Conservation (phyloP, 2,113 vertebrate genomes). For the Collichthys lucidus region DNA sequence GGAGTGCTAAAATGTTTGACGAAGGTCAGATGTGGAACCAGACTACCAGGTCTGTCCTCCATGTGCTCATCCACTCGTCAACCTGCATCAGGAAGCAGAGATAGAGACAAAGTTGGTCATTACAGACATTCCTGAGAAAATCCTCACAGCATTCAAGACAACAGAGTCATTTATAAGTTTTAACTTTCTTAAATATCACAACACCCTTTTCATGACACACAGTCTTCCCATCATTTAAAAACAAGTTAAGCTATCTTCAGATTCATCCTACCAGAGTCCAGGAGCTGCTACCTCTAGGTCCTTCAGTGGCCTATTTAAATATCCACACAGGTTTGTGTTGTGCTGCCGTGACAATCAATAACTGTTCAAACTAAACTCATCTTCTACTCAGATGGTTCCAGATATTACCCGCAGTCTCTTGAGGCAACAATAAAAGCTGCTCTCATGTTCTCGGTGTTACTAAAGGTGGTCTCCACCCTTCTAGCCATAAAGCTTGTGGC, state of each 20-base stretch:
- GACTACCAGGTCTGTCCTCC: slow-evolving; percentile 9
- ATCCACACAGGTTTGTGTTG: background rate
- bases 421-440: background rate
- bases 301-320: background rate
- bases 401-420: background rate
- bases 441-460: background rate
- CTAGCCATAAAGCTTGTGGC: background rate
- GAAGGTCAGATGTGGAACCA: slow-evolving; percentile 12
- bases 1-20: background rate
- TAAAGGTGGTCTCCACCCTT: slow-evolving; percentile 13
- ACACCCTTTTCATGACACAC: background rate
- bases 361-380: background rate
- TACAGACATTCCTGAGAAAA: background rate
- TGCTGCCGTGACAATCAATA: background rate
- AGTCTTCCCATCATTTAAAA: background rate
- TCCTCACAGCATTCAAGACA: background rate
- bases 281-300: background rate
- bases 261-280: background rate
- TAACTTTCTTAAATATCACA: background rate
- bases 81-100: slow-evolving; percentile 57
- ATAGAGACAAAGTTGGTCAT: slow-evolving; percentile 13
- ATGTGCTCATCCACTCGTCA: slow-evolving; percentile 11
- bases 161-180: background rate
- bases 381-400: background rate
- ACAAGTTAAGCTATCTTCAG: background rate